Base-by-base conservation (phyloP, 2,888 invertebrate genomes). In the Epirrhoe tristata region DNA sequence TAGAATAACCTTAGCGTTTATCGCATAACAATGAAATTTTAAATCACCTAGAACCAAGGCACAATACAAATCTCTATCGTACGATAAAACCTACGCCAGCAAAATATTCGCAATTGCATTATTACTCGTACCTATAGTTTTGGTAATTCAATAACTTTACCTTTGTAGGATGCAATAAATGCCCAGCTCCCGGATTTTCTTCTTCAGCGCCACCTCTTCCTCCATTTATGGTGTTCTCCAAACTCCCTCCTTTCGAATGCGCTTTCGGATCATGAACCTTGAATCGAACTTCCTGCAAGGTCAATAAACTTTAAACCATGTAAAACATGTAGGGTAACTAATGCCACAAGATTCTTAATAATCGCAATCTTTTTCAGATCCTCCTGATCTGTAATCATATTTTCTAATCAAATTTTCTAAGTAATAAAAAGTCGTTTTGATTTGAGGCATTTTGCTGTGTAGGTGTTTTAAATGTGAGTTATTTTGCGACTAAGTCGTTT, bases 201-300 rank as follows among this genome's bases (percentile, higher is more conserved):
- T 95, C 95, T 69, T 95, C 94, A 72, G 95, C 91, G 75, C 95
- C 94, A 81, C 96, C 94, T 81, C 96, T 92, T 71, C 96, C 95
- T 39, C 98, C 98, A 84, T 98, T 98, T 74, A 98, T 97, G 66
- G 98, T 98, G 87, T 98, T 98, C 91, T 98, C 98, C 81, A 98
- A 94, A 31, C 97, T 97, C 55, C 98, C 98, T 65, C 98, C 98
- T 94, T 98, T 98, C 84, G 97, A 97, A 94, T 98, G 97, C 88
- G 96, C 97, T 94, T 98, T 98, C 58, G 98, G 98, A 94, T 98
- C 98, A 94, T 98, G 97, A 76, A 98, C 97, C 95, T 98, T 98
- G 94, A 97, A 98, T 88, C 98, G 97, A 92, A 98, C 98, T 96
- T 98, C 98, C 98, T 98, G 96, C 94, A 89, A 66, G 53, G 59